Conservation (phyloP, 2,888 invertebrate species). For the Sturmia bella region DNA sequence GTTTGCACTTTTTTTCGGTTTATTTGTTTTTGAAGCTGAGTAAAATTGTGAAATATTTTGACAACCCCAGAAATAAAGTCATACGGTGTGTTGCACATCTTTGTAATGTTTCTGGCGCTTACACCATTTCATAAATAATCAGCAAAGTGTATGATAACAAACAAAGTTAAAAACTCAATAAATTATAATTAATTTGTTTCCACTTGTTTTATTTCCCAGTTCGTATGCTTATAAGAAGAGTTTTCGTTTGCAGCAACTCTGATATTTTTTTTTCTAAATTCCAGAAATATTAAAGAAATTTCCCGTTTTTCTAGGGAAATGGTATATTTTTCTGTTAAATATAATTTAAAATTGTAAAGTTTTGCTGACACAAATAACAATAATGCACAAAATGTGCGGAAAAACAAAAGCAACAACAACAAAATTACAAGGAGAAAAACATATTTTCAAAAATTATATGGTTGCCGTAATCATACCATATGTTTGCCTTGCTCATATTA, state of each 20-base stretch:
- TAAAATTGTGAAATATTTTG: conserved; percentile 34
- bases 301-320: not conserved
- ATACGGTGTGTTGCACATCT: not conserved
- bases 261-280: not conserved
- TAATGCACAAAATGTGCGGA: conserved; percentile 11
- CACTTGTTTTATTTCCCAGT: too few relatives aligned
- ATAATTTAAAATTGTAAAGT: conserved; percentile 24
- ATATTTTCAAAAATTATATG: too few relatives aligned
- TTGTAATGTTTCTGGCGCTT: not conserved
- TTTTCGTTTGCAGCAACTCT: not conserved
- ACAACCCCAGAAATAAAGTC: conserved; percentile 2
- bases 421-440: conserved; percentile 8
- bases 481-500: too few relatives aligned
- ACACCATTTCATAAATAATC: conserved; percentile 17
- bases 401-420: conserved; percentile 7
- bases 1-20: not conserved
- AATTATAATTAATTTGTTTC: too few relatives aligned
- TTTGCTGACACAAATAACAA: conserved; percentile 40
- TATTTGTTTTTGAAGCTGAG: not conserved
- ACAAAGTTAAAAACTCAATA: too few relatives aligned
- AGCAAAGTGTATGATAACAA: too few relatives aligned
- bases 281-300: not conserved
- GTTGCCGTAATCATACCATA: too few relatives aligned
- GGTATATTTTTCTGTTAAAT: conserved; percentile 2
- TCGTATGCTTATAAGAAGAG: not conserved